phyloP scores from a whole-genome alignment of 2,113 vertebrate genomes.

The Kobus ellipsiprymnus region DNA sequence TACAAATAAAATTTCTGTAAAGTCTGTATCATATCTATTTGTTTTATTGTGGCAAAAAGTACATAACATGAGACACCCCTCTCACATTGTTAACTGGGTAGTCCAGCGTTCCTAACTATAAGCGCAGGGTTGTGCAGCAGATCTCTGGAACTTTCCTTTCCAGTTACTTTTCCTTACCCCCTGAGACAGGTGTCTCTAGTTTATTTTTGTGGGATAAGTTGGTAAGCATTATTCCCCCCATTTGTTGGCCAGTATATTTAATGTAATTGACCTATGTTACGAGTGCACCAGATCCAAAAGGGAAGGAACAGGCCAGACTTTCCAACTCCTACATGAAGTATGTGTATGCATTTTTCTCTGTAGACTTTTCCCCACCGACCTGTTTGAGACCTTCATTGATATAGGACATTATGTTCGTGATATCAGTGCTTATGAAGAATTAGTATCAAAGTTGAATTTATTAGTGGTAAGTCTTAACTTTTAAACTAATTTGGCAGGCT shows the following conservation, averaged over 20 bases:
- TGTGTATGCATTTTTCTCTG: conserved; percentile 13
- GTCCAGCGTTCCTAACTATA: background rate
- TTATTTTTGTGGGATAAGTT: background rate
- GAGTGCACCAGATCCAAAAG: background rate
- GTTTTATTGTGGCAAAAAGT: background rate
- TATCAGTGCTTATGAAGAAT: conserved; percentile 85
- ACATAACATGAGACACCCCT: background rate
- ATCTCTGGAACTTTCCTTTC: background rate
- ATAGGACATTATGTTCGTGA: conserved; percentile 91
- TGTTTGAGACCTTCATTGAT: conserved; percentile 94
- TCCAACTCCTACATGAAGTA: background rate
- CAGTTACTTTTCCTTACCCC: background rate
- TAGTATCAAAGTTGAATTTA: conserved; percentile 84
- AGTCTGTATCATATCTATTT: background rate
- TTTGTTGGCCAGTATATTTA: background rate
- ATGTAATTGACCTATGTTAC: background rate
- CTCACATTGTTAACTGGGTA: background rate
- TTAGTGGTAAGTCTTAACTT: conserved; percentile 80
- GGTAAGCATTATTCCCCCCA: background rate
- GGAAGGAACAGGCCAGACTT: background rate
- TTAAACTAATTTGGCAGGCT: background rate
- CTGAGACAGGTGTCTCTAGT: background rate
- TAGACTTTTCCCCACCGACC: conserved; percentile 88
- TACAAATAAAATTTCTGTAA: background rate
- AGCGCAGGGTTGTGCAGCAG: fast-evolving